Evolutionary conservation across 1,140 invertebrate species (phyloP), one percentile per base, ranked within the genome.

Genomic region (Heliconius congener): DNA sequence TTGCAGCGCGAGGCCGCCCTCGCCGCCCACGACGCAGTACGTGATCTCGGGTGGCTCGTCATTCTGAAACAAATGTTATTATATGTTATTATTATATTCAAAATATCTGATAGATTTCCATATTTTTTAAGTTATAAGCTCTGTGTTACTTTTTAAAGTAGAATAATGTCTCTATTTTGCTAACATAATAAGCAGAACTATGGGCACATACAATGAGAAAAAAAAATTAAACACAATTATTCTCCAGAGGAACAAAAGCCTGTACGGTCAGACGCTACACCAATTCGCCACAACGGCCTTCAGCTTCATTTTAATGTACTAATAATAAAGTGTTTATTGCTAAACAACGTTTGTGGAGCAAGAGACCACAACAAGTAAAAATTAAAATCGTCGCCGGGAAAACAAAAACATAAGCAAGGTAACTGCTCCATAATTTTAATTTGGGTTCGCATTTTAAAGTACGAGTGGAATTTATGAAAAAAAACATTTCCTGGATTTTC

Each of bases 11-110:
- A 98, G 95, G 0, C 97, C 97, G 6, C 98, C 98, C 84, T 97
- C 97, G 87, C 97, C 97, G 86, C 98, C 97, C 86, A 98, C 98
- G 86, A 98, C 97, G 90, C 97, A 98, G 93, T 98, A 98, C 30
- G 97, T 98, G 88, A 98, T 98, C 95, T 98, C 98, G 60, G 98
- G 98, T 27, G 98, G 97, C 92, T 98, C 98, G 90, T 98, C 97
- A 96, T 98, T 97, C 97, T 98, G 93, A 2, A 95, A 95, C 85
- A 83, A 87, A 76, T 39, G 23, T 23, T 9, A 9, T 11, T 9
- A 3, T 57, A 11, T 57, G 55, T 57, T 23, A 57, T 23, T 23
- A 57, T 57, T 23, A 11, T 19, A 19, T 23, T 2, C 0, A 19
- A 57, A 57, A 23, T 57, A 57, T 23, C 0, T 57, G 0, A 8